Evolutionary conservation across 2,113 vertebrate genomes (phyloP), one percentile per base, ranked within the genome.

Genomic region (Hippocampus zosterae): DNA sequence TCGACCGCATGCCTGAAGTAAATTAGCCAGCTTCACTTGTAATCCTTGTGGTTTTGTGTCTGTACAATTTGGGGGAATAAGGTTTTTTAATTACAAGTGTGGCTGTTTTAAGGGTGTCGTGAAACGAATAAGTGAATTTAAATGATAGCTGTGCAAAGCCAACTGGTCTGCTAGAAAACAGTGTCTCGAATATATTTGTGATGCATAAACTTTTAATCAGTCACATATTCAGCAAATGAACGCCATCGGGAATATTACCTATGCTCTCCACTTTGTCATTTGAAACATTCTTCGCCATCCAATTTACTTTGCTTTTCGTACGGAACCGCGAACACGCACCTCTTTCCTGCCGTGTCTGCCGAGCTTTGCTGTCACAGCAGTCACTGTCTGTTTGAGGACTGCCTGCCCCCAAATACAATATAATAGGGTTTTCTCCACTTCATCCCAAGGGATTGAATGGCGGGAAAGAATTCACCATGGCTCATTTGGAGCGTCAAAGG

Each of bases 331-430:
- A 81, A 83, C 80, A 76, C 83, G 77, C 79, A 80, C 82, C 80
- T 74, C 71, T 71, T 67, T 76, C 71, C 71, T 70, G 68, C 71
- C 78, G 75, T 69, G 77, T 73, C 82, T 77, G 60, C 25, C 42
- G 7, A 86, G 86, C 85, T 84, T 83, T 91, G 90, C 91, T 90
- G 88, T 89, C 87, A 88, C 90, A 91, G 89, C 90, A 91, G 82
- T 87, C 83, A 77, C 89, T 92, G 91, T 91, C 90, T 91, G 82
- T 91, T 89, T 89, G 90, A 91, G 86, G 71, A 71, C 77, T 87
- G 87, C 87, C 84, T 84, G 89, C 84, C 89, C 89, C 88, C 84
- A 87, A 88, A 89, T 91, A 90, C 91, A 92, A 92, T 91, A 90
- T 91, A 92, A 92, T 90, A 83, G 85, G 87, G 87, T 89, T 92